Base-by-base conservation (phyloP, 2,888 invertebrate species). In the Dichetophora obliterata region DNA sequence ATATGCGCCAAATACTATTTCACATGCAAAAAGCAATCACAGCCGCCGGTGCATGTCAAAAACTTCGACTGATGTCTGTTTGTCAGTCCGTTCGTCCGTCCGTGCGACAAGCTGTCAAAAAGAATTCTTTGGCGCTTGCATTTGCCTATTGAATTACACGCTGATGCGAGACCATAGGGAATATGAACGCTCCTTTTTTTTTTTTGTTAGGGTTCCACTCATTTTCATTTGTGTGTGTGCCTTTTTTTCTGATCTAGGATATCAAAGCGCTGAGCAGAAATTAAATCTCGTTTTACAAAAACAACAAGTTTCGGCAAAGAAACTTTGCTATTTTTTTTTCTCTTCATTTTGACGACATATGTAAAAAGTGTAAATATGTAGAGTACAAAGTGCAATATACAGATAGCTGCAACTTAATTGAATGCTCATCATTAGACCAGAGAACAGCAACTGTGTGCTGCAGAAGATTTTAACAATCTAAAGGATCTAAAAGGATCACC, bases 321-420 rank as follows among this genome's bases (percentile, higher is more conserved):
- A 61, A 61, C 27, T 27, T 24, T 16, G 9, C 22, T 6, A n/a
- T n/a, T 37, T 22, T 22, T 27, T 27, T 16, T 22, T 9, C n/a
- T 27, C 9, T 27, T 43, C 14, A 80, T 82, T 85, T 81, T 79
- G 81, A 83, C 82, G 86, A 86, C 86, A 87, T 86, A 86, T 86
- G 86, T 85, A 86, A 86, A 86, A 86, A 86, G 86, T 87, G 87
- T 87, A 86, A 87, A 43, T 43, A 14, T 43, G 3, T 43, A 43
- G 43, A 43, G 43, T 14, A 14, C 14, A 87, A 43, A 27, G 86
- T 86, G 86, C 87, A 86, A 11, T 27, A 54, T 79, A 43, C 2
- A 22, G n/a, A 11, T 48, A 31, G 57, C n/a, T 65, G 76, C 27
- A 59, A 57, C 65, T 57, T 76, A 76, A 76, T 76, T 76, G 50